Evolutionary conservation across 2,113 vertebrate genomes (phyloP).

Genomic region (Dipodomys stephensi): DNA sequence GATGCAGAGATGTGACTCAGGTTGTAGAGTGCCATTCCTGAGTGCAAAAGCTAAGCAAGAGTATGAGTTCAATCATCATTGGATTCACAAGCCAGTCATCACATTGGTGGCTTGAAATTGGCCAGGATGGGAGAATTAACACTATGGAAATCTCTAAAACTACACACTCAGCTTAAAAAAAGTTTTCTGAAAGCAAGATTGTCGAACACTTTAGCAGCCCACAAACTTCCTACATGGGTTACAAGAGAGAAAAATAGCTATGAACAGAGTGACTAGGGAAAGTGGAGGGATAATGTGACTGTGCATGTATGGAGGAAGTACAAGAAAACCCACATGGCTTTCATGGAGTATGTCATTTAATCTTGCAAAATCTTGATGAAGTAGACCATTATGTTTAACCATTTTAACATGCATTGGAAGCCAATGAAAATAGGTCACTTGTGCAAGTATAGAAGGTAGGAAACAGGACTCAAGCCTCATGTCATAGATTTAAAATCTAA

Average conservation of each 20-base stretch:
- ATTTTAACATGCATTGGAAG: background rate
- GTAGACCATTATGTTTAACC: background rate
- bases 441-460: background rate
- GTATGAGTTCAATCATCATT: background rate
- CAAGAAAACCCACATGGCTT: background rate
- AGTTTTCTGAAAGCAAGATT: background rate
- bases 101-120: no score
- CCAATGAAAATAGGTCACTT: no score
- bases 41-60: no score
- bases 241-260: slow-evolving; percentile 10
- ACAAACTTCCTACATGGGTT: background rate
- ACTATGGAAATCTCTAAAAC: background rate
- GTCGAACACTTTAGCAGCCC: background rate
- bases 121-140: background rate
- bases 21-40: no score
- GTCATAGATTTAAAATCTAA: background rate
- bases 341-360: background rate
- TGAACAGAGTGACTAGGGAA: background rate
- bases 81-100: background rate
- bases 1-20: no score
- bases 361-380: background rate
- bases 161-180: background rate
- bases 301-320: background rate
- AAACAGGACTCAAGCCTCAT: background rate
- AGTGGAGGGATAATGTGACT: background rate